Base-by-base conservation (phyloP, 2,888 invertebrate genomes). In the Allacma fusca region DNA sequence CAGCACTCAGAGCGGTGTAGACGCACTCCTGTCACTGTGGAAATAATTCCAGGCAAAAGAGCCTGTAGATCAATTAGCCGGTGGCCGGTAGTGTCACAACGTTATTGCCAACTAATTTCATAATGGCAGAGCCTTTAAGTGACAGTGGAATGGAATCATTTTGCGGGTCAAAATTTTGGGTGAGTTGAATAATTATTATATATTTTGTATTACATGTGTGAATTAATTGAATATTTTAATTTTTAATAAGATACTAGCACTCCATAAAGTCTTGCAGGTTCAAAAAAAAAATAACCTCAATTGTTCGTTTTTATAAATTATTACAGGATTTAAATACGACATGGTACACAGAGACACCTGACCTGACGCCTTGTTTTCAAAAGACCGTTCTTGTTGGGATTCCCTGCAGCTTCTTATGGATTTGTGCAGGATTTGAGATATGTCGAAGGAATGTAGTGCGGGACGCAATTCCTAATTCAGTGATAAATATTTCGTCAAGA, bases 331-430 rank as follows among this genome's bases (percentile, higher is more conserved):
- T 75, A 73, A 76, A 82, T 21, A 16, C 73, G 16, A 82, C 81
- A 0, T 86, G 88, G 83, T 89, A 90, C 83, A 86, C 91, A 84
- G 88, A 86, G 12, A 85, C 92, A 86, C 98, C 96, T 44, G 92
- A 95, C 86, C 89, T 98, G 83, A 94, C 97, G 80, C 90, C 90
- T 86, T 98, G 98, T 87, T 97, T 98, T 87, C 93, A 97, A 88
- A 92, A 93, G 87, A 97, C 97, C 0, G 92, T 94, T 0, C 88
- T 98, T 40, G 89, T 95, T 72, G 98, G 97, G 97, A 88, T 91
- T 57, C 98, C 98, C 0, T 95, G 96, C 87, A 89, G 90, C 75
- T 94, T 94, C 86, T 88, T 96, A 21, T 95, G 94, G 94, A 83
- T 91, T 0, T 91, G 93, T 84, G 89, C 92, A 7, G 88, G 91